Evolutionary conservation across 2,797 vertebrate genomes (phyloP).

Genomic region (Anguilla marmorata): DNA sequence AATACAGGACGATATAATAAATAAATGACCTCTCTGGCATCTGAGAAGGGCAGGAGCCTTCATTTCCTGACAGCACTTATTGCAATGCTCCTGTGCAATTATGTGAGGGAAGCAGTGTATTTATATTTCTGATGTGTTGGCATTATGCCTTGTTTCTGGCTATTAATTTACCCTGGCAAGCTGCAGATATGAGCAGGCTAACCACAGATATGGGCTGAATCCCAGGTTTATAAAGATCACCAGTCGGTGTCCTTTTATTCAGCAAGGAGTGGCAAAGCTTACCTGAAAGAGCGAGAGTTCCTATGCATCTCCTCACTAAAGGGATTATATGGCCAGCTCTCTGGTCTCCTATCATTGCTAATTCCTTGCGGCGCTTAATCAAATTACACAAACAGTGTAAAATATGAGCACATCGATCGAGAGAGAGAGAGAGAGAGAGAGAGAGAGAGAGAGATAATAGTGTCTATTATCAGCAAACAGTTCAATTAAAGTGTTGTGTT

Average conservation of each 20-base stretch:
- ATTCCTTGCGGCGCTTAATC: slow-evolving; percentile 7
- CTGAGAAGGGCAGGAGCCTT: background rate
- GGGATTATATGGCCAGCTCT: slow-evolving; percentile 17
- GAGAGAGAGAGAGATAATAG: background rate
- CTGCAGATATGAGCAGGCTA: background rate
- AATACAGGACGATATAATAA: background rate
- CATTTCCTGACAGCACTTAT: background rate
- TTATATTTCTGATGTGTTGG: background rate
- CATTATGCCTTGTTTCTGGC: background rate
- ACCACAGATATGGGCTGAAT: background rate
- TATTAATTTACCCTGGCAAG: background rate
- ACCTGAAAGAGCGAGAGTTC: background rate
- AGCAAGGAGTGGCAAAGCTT: too few species aligned
- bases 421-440: background rate
- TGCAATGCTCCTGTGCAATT: background rate
- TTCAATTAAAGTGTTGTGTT: slow-evolving; percentile 23
- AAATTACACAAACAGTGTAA: slow-evolving; percentile 17
- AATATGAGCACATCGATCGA: background rate
- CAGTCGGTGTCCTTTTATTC: background rate
- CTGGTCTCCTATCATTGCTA: background rate
- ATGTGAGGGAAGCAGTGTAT: background rate
- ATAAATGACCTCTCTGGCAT: background rate
- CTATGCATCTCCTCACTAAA: background rate
- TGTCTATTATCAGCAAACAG: background rate
- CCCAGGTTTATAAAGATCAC: background rate